A percentile compares a stretch with the other conserved stretches of the same genome.
Evolutionary conservation across 2,113 vertebrate species (phyloP).

Genomic region (Alosa alosa): DNA sequence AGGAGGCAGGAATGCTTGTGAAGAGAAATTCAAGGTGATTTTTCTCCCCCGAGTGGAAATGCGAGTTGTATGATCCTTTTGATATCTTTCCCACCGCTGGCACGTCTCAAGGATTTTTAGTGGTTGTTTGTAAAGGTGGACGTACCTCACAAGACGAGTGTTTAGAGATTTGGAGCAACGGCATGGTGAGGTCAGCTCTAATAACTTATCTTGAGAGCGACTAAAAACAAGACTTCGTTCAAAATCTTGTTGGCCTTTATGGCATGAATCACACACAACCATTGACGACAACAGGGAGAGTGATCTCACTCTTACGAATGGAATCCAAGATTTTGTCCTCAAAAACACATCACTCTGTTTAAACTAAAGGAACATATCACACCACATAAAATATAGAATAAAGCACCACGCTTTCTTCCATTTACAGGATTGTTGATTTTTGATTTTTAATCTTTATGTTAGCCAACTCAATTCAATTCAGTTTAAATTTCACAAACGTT

Average conservation of each 20-base stretch:
- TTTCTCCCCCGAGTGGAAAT: not conserved
- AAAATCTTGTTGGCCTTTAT: not conserved
- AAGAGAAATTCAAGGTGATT: slow-evolving; percentile 11
- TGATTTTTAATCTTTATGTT: slow-evolving; percentile 53
- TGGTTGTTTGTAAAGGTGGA: not conserved
- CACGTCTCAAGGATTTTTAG: not conserved
- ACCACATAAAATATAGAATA: not conserved
- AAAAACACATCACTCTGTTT: not conserved
- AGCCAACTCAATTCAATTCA: slow-evolving; percentile 53
- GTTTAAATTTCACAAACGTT: slow-evolving; percentile 54
- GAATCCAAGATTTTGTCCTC: not conserved
- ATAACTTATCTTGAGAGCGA: not conserved
- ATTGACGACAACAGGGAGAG: not conserved
- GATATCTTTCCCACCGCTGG: not conserved
- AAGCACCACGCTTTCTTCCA: not conserved
- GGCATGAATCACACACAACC: not conserved
- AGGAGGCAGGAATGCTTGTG: not conserved
- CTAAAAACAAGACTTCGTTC: not conserved
- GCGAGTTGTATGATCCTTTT: not conserved
- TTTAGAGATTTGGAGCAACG: not conserved
- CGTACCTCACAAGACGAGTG: not conserved
- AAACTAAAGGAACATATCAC: not conserved
- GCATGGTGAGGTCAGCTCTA: not conserved
- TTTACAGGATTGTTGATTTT: slow-evolving; percentile 20
- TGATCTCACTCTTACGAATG: not conserved